Percentiles rank a stretch among this genome's conserved stretches.
Evolutionary conservation across 2,797 vertebrate genomes (phyloP).

Genomic region (Furcifer pardalis): DNA sequence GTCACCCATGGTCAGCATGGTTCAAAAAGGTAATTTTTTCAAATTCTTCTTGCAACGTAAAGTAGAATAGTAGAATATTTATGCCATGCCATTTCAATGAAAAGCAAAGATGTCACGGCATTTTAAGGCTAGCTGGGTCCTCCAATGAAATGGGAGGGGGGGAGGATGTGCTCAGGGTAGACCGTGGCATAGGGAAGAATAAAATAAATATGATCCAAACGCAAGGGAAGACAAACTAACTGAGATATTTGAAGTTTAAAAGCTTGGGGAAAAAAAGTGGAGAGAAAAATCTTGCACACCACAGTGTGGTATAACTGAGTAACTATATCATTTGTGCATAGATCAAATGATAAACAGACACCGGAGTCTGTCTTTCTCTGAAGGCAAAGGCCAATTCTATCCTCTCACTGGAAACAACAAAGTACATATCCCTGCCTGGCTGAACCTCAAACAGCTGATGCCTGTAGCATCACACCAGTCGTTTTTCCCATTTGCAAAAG

Average conservation of each 20-base stretch:
- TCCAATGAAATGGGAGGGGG: background rate
- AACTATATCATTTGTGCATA: background rate
- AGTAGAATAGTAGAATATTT: background rate
- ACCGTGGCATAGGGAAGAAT: background rate
- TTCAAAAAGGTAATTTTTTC: too few species aligned
- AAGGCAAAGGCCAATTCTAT: accelerated
- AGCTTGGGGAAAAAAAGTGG: background rate
- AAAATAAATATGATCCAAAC: background rate
- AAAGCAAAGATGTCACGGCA: background rate
- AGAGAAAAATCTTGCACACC: background rate
- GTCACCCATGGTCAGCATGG: too few species aligned
- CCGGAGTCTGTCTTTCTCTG: background rate
- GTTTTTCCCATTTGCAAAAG: constrained; percentile 32
- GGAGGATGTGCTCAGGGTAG: too few species aligned
- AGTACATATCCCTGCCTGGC: background rate
- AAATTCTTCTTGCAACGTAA: background rate
- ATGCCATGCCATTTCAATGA: background rate
- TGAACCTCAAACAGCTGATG: constrained; percentile 35
- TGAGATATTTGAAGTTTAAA: background rate
- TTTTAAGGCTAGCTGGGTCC: background rate
- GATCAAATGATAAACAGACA: background rate
- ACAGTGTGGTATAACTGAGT: background rate
- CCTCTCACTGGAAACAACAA: background rate
- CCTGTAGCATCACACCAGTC: constrained; percentile 31
- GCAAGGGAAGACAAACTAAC: background rate